phyloP scores from a whole-genome alignment of 2,113 vertebrate genomes.

The Saccopteryx leptura region DNA sequence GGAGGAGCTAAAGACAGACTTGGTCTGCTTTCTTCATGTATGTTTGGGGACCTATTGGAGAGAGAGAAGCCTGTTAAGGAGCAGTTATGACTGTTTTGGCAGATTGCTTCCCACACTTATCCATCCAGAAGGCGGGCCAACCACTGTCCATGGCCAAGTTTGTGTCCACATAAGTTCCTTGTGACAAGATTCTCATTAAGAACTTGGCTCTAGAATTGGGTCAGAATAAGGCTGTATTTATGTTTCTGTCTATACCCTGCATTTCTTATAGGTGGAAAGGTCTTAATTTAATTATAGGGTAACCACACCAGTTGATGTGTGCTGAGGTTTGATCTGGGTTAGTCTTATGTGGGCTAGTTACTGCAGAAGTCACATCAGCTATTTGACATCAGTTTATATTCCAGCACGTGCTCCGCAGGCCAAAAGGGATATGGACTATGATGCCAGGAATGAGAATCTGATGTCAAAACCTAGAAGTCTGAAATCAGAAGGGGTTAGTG shows the following conservation, averaged over 20 bases:
- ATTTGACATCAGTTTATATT: constrained; percentile 32
- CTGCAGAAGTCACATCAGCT: not conserved
- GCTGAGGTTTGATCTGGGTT: constrained; percentile 19
- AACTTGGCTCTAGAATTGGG: constrained; percentile 25
- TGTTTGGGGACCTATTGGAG: not conserved
- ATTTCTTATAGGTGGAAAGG: not conserved
- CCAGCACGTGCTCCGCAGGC: not conserved
- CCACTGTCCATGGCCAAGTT: not conserved
- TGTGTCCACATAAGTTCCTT: constrained; percentile 28
- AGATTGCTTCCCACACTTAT: not conserved
- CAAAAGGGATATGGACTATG: not conserved
- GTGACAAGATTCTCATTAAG: constrained; percentile 18
- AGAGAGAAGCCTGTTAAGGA: constrained; percentile 43
- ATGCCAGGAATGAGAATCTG: constrained; percentile 12
- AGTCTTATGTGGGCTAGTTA: not conserved
- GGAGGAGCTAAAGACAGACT: constrained; percentile 26
- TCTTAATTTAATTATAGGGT: not conserved
- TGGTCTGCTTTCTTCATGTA: not conserved
- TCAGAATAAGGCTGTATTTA: constrained; percentile 8
- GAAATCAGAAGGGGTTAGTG: constrained; percentile 14
- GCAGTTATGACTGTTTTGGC: not conserved
- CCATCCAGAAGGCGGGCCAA: not conserved
- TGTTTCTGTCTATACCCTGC: not conserved
- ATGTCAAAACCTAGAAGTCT: not conserved
- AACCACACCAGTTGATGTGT: not conserved